Evolutionary conservation across 2,888 invertebrate species (phyloP), one percentile per base, ranked within the genome.

Genomic region (Ganaspis brasiliensis): DNA sequence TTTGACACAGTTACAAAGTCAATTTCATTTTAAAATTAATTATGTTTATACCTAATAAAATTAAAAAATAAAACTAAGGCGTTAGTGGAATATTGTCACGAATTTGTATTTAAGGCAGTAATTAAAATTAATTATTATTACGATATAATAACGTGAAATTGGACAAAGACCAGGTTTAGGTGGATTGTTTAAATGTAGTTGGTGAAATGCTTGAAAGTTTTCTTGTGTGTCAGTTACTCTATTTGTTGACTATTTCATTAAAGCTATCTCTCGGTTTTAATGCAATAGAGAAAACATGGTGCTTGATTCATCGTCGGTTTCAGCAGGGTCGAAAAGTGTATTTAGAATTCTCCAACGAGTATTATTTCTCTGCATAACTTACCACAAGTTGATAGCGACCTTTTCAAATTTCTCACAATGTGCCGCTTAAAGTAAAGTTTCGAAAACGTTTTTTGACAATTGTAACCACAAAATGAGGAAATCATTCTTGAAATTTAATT

Each of bases 281-380:
- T 24, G 21, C 24, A 40, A 24, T 40, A 45, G 37, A 21, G 63
- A 21, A 14, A 63, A 63, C 37, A 24, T 59, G 9, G 35, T 37
- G 40, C 63, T 63, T 40, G 63, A 63, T 24, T 40, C 40, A 37
- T 45, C 21, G 63, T 40, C 24, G 63, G 21, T 14, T 19, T 6
- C 24, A 59, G 35, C 35, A 16, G 35, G 59, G 59, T 59, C 31
- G 40, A 45, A 63, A 63, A 63, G 37, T 63, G 21, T 63, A 24
- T 63, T 40, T 45, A 63, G n/a, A 63, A 63, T 40, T 8, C 19
- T 19, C 16, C 21, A 14, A 63, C 40, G 4, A 14, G 21, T 57
- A 57, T 57, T 57, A 31, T 57, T 14, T n/a, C 57, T 57, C 26
- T 26, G 14, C 26, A 10, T 57, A 14, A 14, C 57, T 14, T 1